Evolutionary conservation across 2,113 vertebrate genomes (phyloP).

Genomic region (Mastomys natalensis): DNA sequence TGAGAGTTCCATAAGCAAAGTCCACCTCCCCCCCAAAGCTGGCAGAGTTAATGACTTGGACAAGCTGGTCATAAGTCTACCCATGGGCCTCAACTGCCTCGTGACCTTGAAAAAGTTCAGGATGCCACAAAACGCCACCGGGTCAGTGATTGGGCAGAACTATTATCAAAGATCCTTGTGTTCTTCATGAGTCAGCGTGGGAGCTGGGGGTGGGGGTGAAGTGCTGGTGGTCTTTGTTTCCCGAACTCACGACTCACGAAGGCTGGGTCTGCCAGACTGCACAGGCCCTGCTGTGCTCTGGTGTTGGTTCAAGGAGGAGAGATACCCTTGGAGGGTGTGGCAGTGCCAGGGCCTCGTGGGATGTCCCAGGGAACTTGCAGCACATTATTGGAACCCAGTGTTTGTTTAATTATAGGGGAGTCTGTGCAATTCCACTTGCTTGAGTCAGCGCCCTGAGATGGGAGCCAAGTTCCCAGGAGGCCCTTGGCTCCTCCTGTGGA

Average conservation of each 20-base stretch:
- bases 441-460: conserved; percentile 60
- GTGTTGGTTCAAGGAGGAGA: conserved; percentile 65
- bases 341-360: background rate
- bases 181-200: background rate
- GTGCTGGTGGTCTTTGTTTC: conserved; percentile 11
- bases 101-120: background rate
- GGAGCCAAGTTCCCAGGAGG: conserved; percentile 49
- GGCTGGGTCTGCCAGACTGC: background rate
- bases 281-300: background rate
- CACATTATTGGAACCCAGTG: background rate
- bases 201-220: too few relatives aligned
- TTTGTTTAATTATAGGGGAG: conserved; percentile 62
- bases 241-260: background rate
- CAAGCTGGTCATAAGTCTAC: background rate
- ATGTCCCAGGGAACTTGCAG: background rate
- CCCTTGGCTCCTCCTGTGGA: background rate
- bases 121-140: background rate
- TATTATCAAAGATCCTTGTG: background rate
- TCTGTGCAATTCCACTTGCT: conserved; percentile 36
- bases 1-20: background rate
- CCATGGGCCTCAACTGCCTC: background rate
- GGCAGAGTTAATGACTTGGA: background rate
- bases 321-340: conserved; percentile 39
- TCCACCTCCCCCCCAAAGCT: background rate
- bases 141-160: background rate